Base-by-base conservation (phyloP, 2,797 vertebrate genomes). In the Pseudomugil tenellus region DNA sequence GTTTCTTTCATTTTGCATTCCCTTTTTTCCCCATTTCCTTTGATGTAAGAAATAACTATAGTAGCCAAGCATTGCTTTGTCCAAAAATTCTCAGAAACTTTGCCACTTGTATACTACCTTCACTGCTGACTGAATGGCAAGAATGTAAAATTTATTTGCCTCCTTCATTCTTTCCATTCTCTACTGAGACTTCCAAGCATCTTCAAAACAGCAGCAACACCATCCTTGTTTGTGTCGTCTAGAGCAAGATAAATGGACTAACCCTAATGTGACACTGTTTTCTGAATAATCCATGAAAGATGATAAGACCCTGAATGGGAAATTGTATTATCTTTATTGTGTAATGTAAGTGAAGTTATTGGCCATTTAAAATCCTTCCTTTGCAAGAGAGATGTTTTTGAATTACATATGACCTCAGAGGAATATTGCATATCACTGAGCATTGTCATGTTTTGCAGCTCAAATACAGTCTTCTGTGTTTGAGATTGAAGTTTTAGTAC, bases 1-100 rank as follows among this genome's bases (percentile, higher is more conserved):
- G 55, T 61, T 80, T 29, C 57, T 53, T n/a, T 63, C 70, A 52
- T 67, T 80, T 48, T 71, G 63, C 46, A 56, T 68, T 79, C 41
- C 39, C 37, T 67, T 72, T 68, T 66, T 72, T 34, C 43, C 61
- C 23, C 19, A 4, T 51, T 19, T 23, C 68, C 54, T 79, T 76
- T 67, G 29, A 76, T 66, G 63, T 55, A 60, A 66, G 29, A 52
- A 76, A 69, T 75, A 52, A 72, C 43, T 46, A 26, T 52, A 57
- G 43, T 26, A 32, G 78, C 67, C 77, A 79, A 65, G 21, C 53
- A 79, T 32, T 43, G 67, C 29, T 71, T 69, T 49, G 57, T 76
- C 75, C 60, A 71, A 74, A 72, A 76, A 60, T 58, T 70, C 65
- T 66, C 63, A 77, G 73, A 70, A 74, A 72, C 59, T 70, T 74